These are phyloP conservation scores for Mizuhopecten yessoensis DNA, from an alignment of 1,140 invertebrate genomes.

Conservation along the genomic window DNA sequence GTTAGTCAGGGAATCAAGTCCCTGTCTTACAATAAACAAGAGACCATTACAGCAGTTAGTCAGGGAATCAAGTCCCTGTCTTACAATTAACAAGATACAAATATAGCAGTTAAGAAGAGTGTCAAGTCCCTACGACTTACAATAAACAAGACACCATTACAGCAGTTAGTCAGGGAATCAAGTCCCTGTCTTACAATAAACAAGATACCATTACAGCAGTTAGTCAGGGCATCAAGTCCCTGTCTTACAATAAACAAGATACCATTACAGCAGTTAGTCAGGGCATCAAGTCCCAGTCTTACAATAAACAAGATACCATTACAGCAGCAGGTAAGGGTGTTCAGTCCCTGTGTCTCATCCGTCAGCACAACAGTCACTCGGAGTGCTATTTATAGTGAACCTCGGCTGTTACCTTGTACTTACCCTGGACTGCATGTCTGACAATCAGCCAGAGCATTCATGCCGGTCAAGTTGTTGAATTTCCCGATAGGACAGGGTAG, in stretches of 20 bases:
- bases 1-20: not conserved
- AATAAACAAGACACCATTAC: no score
- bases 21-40: no score
- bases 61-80: no score
- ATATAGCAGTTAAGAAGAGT: no score
- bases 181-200: not conserved
- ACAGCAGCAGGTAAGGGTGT: not conserved
- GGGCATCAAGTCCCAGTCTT: no score
- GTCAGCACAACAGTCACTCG: not conserved
- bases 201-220: not conserved
- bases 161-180: no score
- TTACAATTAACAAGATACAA: no score
- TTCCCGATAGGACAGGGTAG: constrained; percentile 77
- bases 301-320: not conserved
- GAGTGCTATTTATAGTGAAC: not conserved
- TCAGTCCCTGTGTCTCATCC: not conserved
- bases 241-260: not conserved
- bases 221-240: no score
- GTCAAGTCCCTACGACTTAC: not conserved
- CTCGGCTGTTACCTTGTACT: constrained; percentile 16
- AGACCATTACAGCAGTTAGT: no score
- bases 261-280: no score
- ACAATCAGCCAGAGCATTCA: constrained; percentile 66
- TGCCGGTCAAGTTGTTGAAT: constrained; percentile 78
- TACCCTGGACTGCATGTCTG: constrained; percentile 77